Percentiles rank a stretch among this genome's conserved stretches.
Evolutionary conservation across 37 sponge, comb jelly and placozoan genomes (phyloP).

Genomic region (Chondrilla cf. caribensis): DNA sequence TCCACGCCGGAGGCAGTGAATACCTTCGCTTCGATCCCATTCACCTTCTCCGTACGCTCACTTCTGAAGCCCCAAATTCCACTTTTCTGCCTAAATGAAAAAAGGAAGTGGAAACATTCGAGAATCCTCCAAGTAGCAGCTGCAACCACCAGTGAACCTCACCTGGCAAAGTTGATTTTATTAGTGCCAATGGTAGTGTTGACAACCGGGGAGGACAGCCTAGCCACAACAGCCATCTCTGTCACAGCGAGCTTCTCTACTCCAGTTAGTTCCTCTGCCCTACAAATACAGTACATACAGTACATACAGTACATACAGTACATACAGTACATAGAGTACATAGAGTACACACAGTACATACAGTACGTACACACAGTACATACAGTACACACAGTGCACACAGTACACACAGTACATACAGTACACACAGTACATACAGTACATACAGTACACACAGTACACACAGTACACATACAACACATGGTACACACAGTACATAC

Average conservation of each 20-base stretch:
- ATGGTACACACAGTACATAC: neutral
- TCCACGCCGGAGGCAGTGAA: constrained; percentile 80
- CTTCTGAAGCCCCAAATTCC: constrained; percentile 88
- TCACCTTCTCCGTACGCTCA: constrained; percentile 72
- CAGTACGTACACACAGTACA: neutral
- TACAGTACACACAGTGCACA: too few relatives aligned
- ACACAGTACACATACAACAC: neutral
- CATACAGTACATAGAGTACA: neutral
- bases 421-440: neutral
- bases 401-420: too few relatives aligned
- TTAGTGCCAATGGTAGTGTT: constrained; percentile 72
- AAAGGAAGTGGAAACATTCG: neutral
- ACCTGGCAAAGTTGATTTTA: constrained; percentile 70
- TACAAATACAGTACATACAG: too few relatives aligned
- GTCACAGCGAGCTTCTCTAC: constrained; percentile 13
- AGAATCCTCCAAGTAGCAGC: neutral
- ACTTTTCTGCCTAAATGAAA: constrained; percentile 58
- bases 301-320: neutral
- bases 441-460: neutral
- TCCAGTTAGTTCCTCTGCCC: neutral
- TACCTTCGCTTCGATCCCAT: constrained; percentile 74
- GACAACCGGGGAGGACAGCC: constrained; percentile 67
- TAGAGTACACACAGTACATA: neutral
- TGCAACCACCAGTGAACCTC: neutral
- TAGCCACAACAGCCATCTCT: constrained; percentile 53